Evolutionary conservation across 30 jellyfish, hydroid and myxozoan genomes (phyloP).

Genomic region (Aurelia sp.): DNA sequence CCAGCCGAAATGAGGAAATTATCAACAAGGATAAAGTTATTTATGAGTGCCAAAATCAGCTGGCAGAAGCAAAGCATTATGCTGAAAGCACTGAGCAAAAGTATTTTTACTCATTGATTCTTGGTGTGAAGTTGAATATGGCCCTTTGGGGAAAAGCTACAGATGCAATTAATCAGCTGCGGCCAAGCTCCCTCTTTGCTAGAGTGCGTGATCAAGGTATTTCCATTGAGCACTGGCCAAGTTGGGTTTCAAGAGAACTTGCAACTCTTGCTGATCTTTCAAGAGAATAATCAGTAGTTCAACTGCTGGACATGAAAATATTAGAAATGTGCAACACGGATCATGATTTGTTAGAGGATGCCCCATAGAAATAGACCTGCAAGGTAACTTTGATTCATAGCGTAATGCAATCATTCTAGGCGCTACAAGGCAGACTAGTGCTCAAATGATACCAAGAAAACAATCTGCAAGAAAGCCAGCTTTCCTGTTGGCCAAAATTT

Average conservation of each 20-base stretch:
- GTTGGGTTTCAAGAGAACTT: constrained; percentile 86
- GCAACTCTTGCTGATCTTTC: constrained; percentile 39
- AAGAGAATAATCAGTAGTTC: too few species aligned
- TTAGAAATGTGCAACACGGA: too few species aligned
- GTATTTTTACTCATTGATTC: constrained; percentile 78
- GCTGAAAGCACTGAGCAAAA: constrained; percentile 69
- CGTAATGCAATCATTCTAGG: too few species aligned
- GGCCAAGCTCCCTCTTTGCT: constrained; percentile 69
- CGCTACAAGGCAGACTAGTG: too few species aligned
- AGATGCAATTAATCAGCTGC: constrained; percentile 51
- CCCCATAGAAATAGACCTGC: too few species aligned
- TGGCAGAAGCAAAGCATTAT: constrained; percentile 33
- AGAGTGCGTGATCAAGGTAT: constrained; percentile 74
- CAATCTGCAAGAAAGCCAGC: too few species aligned
- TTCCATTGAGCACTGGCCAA: constrained; percentile 82
- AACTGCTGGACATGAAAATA: too few species aligned
- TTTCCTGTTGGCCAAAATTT: too few species aligned
- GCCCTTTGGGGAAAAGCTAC: constrained; percentile 78
- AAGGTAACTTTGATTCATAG: too few species aligned
- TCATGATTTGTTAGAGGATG: too few species aligned
- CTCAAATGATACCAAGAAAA: too few species aligned
- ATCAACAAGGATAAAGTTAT: constrained; percentile 52
- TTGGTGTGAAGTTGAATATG: constrained; percentile 89
- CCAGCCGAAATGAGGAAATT: constrained; percentile 59
- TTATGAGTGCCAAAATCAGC: constrained; percentile 50